Evolutionary conservation across 2,797 vertebrate species (phyloP).

Genomic region (Florisuga fusca): DNA sequence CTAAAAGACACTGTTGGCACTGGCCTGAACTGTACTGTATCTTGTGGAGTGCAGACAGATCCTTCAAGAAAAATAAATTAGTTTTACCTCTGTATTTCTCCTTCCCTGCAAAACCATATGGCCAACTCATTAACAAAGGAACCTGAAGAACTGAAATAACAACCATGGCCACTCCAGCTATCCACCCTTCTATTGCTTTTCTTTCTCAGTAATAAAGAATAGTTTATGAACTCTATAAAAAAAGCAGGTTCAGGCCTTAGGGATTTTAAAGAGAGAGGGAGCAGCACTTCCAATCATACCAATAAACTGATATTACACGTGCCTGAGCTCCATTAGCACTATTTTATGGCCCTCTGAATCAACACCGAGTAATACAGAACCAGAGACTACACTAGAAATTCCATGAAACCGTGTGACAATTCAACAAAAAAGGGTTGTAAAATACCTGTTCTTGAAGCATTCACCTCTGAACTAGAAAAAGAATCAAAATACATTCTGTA

Average conservation of each 20-base stretch:
- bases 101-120: background rate
- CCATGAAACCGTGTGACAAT: background rate
- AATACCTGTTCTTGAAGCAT: background rate
- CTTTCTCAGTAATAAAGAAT: background rate
- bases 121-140: background rate
- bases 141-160: background rate
- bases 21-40: background rate
- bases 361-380: slow-evolving; percentile 1
- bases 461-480: slow-evolving; percentile 4
- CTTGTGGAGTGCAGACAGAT: background rate
- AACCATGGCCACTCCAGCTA: background rate
- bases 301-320: background rate
- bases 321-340: background rate
- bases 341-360: slow-evolving; percentile 19
- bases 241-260: background rate
- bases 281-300: background rate
- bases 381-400: slow-evolving; percentile 17
- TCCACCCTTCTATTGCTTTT: background rate
- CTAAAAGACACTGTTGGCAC: slow-evolving; percentile 28
- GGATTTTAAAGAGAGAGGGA: background rate
- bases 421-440: background rate
- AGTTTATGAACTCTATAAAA: background rate
- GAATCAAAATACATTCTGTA: slow-evolving; percentile 9
- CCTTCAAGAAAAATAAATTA: slow-evolving; percentile 3
- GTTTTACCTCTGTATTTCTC: slow-evolving; percentile 10